These are phyloP conservation scores for Sinocyclocheilus maitianheensis DNA, from an alignment of 2,113 vertebrate species.

Conservation along the genomic window DNA sequence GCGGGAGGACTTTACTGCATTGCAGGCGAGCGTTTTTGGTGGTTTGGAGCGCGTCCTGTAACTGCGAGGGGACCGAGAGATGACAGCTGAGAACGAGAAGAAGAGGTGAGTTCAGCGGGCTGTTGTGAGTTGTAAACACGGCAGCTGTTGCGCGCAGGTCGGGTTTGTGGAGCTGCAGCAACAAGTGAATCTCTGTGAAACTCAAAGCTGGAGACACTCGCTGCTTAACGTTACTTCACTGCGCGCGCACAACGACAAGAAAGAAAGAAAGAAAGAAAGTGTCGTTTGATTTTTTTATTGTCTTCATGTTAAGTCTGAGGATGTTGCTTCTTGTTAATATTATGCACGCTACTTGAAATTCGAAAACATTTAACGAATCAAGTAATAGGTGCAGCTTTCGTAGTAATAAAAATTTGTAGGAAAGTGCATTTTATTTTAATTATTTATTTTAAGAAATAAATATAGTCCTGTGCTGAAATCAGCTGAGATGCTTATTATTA, in stretches of 20 bases:
- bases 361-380: too few species aligned
- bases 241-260: neutral
- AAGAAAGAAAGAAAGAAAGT: neutral
- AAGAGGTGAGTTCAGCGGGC: constrained; percentile 81
- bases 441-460: neutral
- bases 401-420: neutral
- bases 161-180: neutral
- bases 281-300: too few species aligned
- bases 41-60: neutral
- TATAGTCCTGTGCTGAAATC: neutral
- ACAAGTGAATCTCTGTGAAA: constrained; percentile 25
- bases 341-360: neutral
- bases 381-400: neutral
- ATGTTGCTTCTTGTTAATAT: neutral
- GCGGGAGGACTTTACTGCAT: constrained; percentile 45
- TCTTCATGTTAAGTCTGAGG: too few species aligned
- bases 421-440: neutral
- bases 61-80: constrained; percentile 55
- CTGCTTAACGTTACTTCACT: neutral
- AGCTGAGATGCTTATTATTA: too few species aligned
- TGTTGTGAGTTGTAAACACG: neutral
- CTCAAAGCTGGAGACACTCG: neutral
- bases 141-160: neutral
- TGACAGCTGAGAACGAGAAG: constrained; percentile 94
- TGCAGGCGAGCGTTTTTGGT: neutral